phyloP scores from a whole-genome alignment of 2,888 invertebrate genomes.

The Prenolepis imparis region DNA sequence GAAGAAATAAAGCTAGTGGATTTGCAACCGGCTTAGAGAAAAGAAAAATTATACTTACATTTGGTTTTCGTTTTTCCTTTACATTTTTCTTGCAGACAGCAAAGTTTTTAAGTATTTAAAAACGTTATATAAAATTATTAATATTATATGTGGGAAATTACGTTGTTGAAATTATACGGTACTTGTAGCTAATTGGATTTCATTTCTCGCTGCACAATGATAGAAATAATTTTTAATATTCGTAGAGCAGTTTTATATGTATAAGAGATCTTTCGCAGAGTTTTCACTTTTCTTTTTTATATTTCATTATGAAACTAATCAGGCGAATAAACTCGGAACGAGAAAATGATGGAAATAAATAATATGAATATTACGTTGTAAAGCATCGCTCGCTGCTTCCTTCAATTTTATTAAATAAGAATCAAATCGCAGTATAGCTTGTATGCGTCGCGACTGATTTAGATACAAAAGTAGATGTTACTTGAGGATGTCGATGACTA shows the following conservation, averaged over 20 bases:
- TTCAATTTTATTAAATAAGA: slow-evolving; percentile 77
- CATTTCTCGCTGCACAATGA: neutral
- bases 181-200: slow-evolving; percentile 16
- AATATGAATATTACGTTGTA: slow-evolving; percentile 9
- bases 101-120: neutral
- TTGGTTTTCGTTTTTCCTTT: neutral
- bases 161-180: neutral
- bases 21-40: neutral
- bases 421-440: slow-evolving; percentile 61
- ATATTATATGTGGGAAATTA: neutral
- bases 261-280: neutral
- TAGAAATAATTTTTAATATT: slow-evolving; percentile 2
- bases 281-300: neutral
- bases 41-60: slow-evolving; percentile 9
- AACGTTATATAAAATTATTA: neutral
- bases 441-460: slow-evolving; percentile 49
- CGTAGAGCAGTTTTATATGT: neutral
- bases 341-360: neutral
- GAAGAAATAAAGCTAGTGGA: neutral
- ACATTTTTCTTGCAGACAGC: neutral
- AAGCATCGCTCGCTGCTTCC: slow-evolving; percentile 41
- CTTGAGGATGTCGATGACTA: slow-evolving; percentile 67
- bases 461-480: slow-evolving; percentile 72
- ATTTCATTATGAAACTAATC: slow-evolving; percentile 13
- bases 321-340: neutral